phyloP scores from a whole-genome alignment of 2,797 vertebrate species.

The Spondyliosoma cantharus region DNA sequence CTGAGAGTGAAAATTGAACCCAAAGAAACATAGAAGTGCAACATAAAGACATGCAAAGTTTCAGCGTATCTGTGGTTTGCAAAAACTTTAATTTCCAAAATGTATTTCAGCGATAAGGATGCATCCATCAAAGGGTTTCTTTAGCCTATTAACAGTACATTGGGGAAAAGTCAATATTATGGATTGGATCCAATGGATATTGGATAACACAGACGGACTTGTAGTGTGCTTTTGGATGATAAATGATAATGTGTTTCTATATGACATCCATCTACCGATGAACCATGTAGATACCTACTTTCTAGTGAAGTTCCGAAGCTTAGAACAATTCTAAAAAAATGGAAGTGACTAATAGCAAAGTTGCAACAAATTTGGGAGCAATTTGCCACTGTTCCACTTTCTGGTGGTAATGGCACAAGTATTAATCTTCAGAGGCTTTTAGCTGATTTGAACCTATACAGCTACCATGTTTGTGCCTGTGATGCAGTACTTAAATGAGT shows the following conservation, averaged over 20 bases:
- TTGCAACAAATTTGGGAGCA: background rate
- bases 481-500: no score
- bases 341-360: background rate
- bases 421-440: background rate
- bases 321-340: background rate
- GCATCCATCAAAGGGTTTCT: background rate
- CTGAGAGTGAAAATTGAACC: no score
- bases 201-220: background rate
- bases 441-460: background rate
- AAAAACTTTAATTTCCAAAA: no score
- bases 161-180: background rate
- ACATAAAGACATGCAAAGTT: no score
- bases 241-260: slow-evolving; percentile 11
- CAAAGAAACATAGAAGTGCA: no score
- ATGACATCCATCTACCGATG: background rate
- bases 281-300: background rate
- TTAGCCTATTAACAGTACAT: background rate
- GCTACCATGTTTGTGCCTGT: no score
- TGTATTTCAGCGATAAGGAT: background rate
- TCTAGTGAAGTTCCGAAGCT: background rate
- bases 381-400: background rate
- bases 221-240: background rate
- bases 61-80: no score
- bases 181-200: no score
- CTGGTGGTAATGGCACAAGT: no score